phyloP scores from a whole-genome alignment of 2,888 invertebrate genomes.

The Hypena proboscidalis region DNA sequence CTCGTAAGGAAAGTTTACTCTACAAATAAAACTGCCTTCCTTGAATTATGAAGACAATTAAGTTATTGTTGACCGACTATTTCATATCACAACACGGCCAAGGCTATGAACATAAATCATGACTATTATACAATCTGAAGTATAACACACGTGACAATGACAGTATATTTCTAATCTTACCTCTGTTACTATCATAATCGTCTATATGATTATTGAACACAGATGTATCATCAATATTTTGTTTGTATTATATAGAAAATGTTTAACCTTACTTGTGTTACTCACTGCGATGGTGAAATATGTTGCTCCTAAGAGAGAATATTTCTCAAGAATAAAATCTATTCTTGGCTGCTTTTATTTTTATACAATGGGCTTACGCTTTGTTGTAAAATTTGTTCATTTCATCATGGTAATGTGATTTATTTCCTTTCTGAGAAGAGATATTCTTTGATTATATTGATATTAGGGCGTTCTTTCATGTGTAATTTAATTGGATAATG shows the following conservation, averaged over 20 bases:
- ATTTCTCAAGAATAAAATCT: constrained; percentile 46
- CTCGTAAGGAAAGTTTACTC: too few relatives aligned
- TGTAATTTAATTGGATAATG: constrained; percentile 11
- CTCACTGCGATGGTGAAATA: too few relatives aligned
- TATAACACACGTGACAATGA: constrained; percentile 39
- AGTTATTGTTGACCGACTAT: not conserved
- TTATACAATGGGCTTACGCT: constrained; percentile 46
- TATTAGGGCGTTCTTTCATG: not conserved
- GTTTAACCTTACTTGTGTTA: too few relatives aligned
- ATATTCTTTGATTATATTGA: too few relatives aligned
- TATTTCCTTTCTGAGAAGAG: constrained; percentile 27
- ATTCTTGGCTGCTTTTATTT: constrained; percentile 48
- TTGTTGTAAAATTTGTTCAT: constrained; percentile 48
- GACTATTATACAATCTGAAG: constrained; percentile 39
- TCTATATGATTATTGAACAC: too few relatives aligned
- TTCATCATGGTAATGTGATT: constrained; percentile 41
- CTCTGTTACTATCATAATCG: constrained; percentile 33
- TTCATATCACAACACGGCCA: constrained; percentile 35
- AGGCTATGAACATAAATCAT: constrained; percentile 38
- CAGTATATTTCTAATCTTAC: constrained; percentile 27
- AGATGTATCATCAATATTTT: too few relatives aligned
- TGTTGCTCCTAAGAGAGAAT: constrained; percentile 35
- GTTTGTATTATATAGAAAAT: too few relatives aligned
- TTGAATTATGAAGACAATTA: not conserved
- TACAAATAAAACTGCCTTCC: not conserved